Base-by-base conservation (phyloP, 2,113 vertebrate species). In the Scatophagus argus region DNA sequence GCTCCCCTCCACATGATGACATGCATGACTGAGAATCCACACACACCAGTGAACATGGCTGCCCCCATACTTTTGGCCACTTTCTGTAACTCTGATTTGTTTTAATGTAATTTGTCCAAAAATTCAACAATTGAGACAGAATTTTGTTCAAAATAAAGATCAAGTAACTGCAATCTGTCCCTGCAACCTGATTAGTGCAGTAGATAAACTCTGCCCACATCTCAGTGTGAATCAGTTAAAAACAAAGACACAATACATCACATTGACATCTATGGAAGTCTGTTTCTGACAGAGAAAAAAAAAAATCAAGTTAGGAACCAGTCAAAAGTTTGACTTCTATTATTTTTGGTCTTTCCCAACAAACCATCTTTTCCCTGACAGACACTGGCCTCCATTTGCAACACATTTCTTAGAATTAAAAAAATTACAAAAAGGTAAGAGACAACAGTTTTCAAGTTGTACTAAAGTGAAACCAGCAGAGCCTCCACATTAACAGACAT, bases 111-210 rank as follows among this genome's bases (percentile, higher is more conserved):
- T 56, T 71, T 41, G 41, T 27, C 7, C 59, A 60, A 25, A 49
- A 23, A n/a, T 4, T 25, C 23, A 25, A 25, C 4, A 25, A 52
- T 52, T 12, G n/a, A 0, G 3, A 6, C 25, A 14, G 1, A 25
- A 51, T 32, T 38, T 49, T 39, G 17, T 25, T 23, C 56, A 31
- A 3, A n/a, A 44, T 25, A 14, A 29, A 67, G 61, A 8, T 77
- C 55, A 61, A 85, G 76, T 79, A 80, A 82, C 38, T 9, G 14
- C 8, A 23, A 64, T 41, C 66, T 64, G 77, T 67, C 60, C 79
- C 74, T 44, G 43, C 19, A 23, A 47, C 73, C 47, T 67, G 62
- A 88, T 79, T 88, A 88, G 86, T 88, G 79, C 79, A 59, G 11
- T 21, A 12, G 13, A 6, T 76, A 69, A 87, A 31, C 79, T 16